Percentiles rank a stretch among this genome's conserved stretches.
Conservation (phyloP, 2,797 vertebrate genomes). For the Mus caroli region DNA sequence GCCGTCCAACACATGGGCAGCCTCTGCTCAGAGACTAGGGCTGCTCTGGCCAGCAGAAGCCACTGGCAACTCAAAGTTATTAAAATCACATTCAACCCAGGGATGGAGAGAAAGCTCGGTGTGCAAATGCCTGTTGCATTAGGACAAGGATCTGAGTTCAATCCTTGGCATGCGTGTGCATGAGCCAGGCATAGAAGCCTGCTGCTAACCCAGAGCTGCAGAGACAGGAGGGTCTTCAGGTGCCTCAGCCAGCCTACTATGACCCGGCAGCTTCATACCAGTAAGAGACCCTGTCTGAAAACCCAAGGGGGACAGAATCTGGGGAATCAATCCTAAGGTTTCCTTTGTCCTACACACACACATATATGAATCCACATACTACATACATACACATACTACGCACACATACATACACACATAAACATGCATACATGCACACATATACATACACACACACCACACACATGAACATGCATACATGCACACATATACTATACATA, state of each 20-base stretch:
- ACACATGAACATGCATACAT: no score
- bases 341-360: neutral
- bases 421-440: neutral
- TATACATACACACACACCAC: neutral
- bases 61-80: neutral
- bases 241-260: neutral
- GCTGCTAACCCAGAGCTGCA: neutral
- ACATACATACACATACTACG: no score
- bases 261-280: neutral
- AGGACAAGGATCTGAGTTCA: neutral
- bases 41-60: neutral
- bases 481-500: neutral
- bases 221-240: neutral
- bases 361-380: neutral
- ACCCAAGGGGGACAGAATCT: neutral
- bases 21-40: neutral
- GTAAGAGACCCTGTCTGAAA: neutral
- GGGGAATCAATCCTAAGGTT: no score
- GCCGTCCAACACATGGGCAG: rapidly evolving
- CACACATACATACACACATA: neutral
- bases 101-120: neutral
- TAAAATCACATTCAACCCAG: neutral
- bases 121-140: neutral
- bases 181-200: no score
- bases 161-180: neutral